phyloP scores from a whole-genome alignment of 2,113 vertebrate genomes.

The Thermophis baileyi region DNA sequence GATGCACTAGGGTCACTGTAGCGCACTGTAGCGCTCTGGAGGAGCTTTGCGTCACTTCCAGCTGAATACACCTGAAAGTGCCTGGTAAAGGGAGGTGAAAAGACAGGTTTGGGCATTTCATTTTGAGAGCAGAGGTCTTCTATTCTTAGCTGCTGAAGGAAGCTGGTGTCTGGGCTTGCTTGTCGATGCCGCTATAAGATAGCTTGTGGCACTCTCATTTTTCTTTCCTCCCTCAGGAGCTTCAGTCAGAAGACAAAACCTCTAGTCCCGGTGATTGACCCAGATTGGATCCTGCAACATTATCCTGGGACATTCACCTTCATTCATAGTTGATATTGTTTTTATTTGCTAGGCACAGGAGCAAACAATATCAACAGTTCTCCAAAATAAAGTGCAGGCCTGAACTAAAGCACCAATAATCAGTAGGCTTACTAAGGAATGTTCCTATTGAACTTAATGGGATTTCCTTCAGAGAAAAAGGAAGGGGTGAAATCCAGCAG shows the following conservation, averaged over 20 bases:
- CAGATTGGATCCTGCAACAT: background rate
- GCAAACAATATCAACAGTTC: background rate
- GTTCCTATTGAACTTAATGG: background rate
- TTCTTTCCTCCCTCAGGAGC: background rate
- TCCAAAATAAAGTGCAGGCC: background rate
- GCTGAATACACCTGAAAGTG: background rate
- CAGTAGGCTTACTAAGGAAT: background rate
- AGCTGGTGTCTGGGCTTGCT: background rate
- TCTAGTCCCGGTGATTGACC: background rate
- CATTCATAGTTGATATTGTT: background rate
- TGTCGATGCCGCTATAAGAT: background rate
- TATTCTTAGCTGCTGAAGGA: background rate
- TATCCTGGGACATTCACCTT: background rate
- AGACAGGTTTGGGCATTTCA: background rate
- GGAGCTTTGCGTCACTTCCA: background rate
- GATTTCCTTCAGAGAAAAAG: background rate
- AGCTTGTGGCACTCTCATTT: background rate
- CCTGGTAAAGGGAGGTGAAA: conserved; percentile 7
- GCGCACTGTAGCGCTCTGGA: background rate
- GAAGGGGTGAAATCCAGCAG: no score
- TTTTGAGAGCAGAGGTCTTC: background rate
- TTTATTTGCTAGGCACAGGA: background rate
- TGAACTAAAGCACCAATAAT: background rate
- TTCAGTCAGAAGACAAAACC: background rate
- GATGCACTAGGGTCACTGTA: background rate